Conservation (phyloP, 1,140 invertebrate species). For the Achatina immaculata region DNA sequence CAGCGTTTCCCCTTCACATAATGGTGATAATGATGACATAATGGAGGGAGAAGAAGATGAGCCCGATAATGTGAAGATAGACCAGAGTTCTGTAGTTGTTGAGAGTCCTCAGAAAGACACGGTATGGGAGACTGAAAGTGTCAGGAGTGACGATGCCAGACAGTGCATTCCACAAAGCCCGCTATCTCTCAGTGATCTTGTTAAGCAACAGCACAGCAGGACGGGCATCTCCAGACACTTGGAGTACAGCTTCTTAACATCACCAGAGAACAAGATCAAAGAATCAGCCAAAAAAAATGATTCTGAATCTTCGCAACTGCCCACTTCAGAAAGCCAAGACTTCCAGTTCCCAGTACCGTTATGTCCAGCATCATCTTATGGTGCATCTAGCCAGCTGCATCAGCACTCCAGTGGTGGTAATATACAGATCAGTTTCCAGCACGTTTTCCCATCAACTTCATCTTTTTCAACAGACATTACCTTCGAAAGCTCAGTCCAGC, state of each 20-base stretch:
- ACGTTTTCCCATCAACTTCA: not conserved
- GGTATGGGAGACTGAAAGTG: not conserved
- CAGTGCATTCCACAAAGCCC: constrained; percentile 20
- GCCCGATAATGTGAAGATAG: no score
- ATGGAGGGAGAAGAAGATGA: not conserved
- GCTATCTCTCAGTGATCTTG: constrained; percentile 24
- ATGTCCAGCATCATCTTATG: constrained; percentile 10
- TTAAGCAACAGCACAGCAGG: constrained; percentile 24
- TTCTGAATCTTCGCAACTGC: not conserved
- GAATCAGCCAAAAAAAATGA: not conserved
- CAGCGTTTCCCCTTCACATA: not conserved
- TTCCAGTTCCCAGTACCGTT: constrained; percentile 23
- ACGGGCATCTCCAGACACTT: not conserved
- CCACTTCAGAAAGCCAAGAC: constrained; percentile 13
- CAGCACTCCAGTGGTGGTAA: not conserved
- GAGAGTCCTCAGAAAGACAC: not conserved
- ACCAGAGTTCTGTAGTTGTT: not conserved
- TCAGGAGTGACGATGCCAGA: not conserved
- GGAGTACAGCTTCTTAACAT: constrained; percentile 16
- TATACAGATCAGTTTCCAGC: constrained; percentile 7
- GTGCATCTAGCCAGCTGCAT: not conserved
- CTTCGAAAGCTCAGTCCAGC: constrained; percentile 2
- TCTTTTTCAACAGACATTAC: not conserved
- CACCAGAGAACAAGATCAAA: constrained; percentile 14
- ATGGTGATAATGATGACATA: not conserved